Evolutionary conservation across 2,113 vertebrate genomes (phyloP).

Genomic region (Sorex araneus): DNA sequence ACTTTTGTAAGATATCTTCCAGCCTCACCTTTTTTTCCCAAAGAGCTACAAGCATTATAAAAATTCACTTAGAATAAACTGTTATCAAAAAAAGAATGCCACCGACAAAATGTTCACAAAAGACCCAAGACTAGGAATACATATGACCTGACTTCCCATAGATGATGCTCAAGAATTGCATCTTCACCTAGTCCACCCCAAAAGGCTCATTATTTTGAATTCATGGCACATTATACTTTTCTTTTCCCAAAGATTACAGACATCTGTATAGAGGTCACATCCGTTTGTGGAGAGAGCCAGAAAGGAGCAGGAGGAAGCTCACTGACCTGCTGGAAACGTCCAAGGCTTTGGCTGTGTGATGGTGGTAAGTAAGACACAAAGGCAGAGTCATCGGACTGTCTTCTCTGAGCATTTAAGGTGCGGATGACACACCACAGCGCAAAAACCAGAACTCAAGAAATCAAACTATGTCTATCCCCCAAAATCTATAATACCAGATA

Average conservation of each 20-base stretch:
- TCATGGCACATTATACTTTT: too few relatives aligned
- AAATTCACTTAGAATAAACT: conserved; percentile 37
- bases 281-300: not conserved
- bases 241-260: not conserved
- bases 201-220: too few relatives aligned
- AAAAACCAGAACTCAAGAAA: conserved; percentile 46
- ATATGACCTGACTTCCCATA: too few relatives aligned
- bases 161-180: not conserved
- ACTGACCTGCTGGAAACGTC: not conserved
- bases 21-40: conserved; percentile 39
- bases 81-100: conserved; percentile 31
- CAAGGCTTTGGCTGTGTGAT: not conserved
- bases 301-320: not conserved
- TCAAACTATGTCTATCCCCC: not conserved
- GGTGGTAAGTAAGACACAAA: not conserved
- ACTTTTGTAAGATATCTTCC: not conserved
- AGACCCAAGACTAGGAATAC: not conserved
- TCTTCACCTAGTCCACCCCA: too few relatives aligned
- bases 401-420: not conserved
- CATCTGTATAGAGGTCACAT: not conserved
- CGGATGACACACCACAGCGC: not conserved
- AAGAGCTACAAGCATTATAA: not conserved
- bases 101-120: not conserved
- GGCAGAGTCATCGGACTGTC: conserved; percentile 14
- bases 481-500: too few relatives aligned